Conservation (phyloP, 2,888 invertebrate genomes). For the Psylliodes chrysocephalus region DNA sequence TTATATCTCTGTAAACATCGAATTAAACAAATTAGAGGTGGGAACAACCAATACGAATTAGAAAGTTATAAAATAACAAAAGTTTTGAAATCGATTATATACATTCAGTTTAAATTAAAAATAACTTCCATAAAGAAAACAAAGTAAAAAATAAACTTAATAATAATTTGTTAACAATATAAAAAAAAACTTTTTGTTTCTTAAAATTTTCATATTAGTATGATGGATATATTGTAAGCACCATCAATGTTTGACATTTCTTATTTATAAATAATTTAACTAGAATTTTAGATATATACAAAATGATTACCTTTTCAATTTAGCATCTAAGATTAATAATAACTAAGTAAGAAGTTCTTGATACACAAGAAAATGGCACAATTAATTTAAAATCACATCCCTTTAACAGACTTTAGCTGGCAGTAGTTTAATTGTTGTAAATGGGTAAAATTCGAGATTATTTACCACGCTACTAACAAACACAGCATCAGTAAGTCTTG, state of each 20-base stretch:
- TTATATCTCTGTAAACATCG: too few relatives aligned
- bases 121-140: neutral
- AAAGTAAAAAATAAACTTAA: neutral
- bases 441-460: conserved; percentile 38
- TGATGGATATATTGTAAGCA: conserved; percentile 53
- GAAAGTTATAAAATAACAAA: too few relatives aligned
- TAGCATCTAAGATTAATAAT: conserved; percentile 38
- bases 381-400: conserved; percentile 55
- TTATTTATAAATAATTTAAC: conserved; percentile 48
- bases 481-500: conserved; percentile 61
- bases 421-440: conserved; percentile 33
- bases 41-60: too few relatives aligned
- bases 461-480: conserved; percentile 44
- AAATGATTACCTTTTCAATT: conserved; percentile 41
- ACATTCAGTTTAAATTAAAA: too few relatives aligned
- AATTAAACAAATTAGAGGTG: too few relatives aligned
- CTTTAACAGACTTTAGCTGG: conserved; percentile 43
- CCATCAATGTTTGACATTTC: conserved; percentile 62
- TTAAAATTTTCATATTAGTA: conserved; percentile 13
- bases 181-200: conserved; percentile 1
- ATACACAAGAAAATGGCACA: conserved; percentile 55
- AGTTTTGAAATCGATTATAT: too few relatives aligned
- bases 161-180: neutral
- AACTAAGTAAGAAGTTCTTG: conserved; percentile 45
- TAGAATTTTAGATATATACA: conserved; percentile 50